phyloP scores from a whole-genome alignment of 35 echinoderm and acorn worm genomes.

The Lytechinus variegatus region DNA sequence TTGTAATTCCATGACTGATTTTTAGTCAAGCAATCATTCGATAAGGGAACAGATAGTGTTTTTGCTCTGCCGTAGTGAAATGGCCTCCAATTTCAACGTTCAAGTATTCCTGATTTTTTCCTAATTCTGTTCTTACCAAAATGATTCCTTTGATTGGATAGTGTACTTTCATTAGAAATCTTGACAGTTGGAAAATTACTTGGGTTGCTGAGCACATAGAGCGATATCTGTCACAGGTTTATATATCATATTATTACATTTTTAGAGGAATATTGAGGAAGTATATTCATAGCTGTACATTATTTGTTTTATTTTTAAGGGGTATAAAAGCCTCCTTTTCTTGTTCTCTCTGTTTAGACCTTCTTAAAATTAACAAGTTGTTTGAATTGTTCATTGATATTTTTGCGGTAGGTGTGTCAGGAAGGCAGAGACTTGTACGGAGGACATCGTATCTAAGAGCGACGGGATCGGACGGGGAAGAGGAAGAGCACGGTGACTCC shows the following conservation, averaged over 20 bases:
- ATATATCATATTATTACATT: neutral
- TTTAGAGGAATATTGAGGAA: neutral
- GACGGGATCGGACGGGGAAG: slow-evolving; percentile 56
- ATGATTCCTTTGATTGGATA: neutral
- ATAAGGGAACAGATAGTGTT: neutral
- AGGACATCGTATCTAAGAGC: slow-evolving; percentile 64
- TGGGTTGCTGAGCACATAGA: too few species aligned
- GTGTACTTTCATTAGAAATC: neutral
- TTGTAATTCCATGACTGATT: neutral
- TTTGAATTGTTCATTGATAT: neutral
- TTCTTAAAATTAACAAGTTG: neutral
- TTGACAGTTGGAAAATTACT: too few species aligned
- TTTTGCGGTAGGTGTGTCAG: neutral
- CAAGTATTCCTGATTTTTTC: neutral
- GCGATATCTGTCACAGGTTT: too few species aligned
- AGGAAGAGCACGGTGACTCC: slow-evolving; percentile 36
- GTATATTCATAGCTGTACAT: neutral
- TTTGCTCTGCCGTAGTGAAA: neutral
- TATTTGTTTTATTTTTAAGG: too few species aligned
- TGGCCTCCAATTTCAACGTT: neutral
- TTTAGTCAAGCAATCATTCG: neutral
- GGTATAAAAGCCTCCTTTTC: too few species aligned
- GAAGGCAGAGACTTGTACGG: slow-evolving; percentile 60
- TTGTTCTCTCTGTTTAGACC: too few species aligned
- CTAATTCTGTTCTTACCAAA: neutral